phyloP scores from a whole-genome alignment of 1,140 invertebrate species.

The Drosophila equinoxialis region DNA sequence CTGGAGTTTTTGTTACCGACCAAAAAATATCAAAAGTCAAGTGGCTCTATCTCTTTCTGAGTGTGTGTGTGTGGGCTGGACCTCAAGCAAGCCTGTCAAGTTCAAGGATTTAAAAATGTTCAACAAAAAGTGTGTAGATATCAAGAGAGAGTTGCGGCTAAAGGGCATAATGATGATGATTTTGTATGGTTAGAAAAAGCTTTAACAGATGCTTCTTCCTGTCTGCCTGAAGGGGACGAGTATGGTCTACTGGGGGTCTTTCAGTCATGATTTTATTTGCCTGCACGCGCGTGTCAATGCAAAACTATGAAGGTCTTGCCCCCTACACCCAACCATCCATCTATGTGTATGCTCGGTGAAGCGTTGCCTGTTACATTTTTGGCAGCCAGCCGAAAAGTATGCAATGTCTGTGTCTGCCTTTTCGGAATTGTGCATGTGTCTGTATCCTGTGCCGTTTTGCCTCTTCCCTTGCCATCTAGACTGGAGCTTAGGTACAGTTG shows the following conservation, averaged over 20 bases:
- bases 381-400: constrained; percentile 55
- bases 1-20: constrained; percentile 45
- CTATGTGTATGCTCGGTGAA: constrained; percentile 35
- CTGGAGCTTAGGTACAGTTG: constrained; percentile 17
- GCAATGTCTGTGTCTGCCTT: constrained; percentile 47
- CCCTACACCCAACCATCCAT: not conserved
- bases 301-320: constrained; percentile 38
- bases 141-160: constrained; percentile 21
- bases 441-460: constrained; percentile 7
- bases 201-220: constrained; percentile 35
- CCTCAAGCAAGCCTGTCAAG: constrained; percentile 47
- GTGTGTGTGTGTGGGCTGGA: constrained; percentile 12
- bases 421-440: constrained; percentile 30
- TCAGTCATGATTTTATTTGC: constrained; percentile 58
- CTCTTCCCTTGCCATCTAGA: not conserved
- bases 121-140: constrained; percentile 33
- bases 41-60: not conserved
- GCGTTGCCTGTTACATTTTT: constrained; percentile 60
- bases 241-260: not conserved
- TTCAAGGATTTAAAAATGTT: constrained; percentile 65
- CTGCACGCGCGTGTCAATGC: constrained; percentile 63
- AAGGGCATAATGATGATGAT: constrained; percentile 46
- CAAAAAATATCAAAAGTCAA: constrained; percentile 56
- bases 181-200: constrained; percentile 10
- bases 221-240: constrained; percentile 33